Conservation (phyloP, 2,797 vertebrate genomes). For the Acridotheres tristis region DNA sequence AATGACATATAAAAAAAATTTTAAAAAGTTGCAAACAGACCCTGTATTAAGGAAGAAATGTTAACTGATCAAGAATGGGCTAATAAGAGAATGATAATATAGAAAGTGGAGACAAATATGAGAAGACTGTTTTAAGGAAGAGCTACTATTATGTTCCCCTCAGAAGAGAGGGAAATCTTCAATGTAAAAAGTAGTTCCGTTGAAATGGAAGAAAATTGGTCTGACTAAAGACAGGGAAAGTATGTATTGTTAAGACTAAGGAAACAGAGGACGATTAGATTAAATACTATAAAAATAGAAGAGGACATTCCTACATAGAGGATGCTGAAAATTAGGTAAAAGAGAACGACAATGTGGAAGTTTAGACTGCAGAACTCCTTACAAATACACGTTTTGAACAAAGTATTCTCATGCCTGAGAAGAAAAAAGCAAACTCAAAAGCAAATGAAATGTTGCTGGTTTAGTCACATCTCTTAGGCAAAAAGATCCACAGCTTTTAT, state of each 20-base stretch:
- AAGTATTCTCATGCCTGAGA: neutral
- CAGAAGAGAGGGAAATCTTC: neutral
- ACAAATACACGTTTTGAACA: neutral
- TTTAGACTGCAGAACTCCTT: neutral
- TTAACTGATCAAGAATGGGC: neutral
- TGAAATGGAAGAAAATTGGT: constrained; percentile 6
- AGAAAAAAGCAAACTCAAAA: neutral
- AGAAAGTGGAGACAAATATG: neutral
- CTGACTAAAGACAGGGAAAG: neutral
- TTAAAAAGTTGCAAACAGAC: neutral
- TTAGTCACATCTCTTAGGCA: neutral
- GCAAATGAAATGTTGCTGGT: neutral
- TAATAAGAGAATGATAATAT: neutral
- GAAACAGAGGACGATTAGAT: neutral
- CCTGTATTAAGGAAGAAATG: neutral
- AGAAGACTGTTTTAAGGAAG: neutral
- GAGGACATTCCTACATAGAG: neutral
- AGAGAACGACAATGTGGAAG: neutral
- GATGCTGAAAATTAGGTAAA: neutral
- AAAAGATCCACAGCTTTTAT: constrained; percentile 12
- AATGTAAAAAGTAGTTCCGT: neutral
- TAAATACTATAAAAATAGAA: neutral
- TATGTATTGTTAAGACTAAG: neutral
- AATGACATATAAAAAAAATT: neutral
- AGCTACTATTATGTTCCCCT: neutral